These are phyloP conservation scores for Drosophila asahinai DNA, from an alignment of 1,140 invertebrate genomes.

Conservation along the genomic window DNA sequence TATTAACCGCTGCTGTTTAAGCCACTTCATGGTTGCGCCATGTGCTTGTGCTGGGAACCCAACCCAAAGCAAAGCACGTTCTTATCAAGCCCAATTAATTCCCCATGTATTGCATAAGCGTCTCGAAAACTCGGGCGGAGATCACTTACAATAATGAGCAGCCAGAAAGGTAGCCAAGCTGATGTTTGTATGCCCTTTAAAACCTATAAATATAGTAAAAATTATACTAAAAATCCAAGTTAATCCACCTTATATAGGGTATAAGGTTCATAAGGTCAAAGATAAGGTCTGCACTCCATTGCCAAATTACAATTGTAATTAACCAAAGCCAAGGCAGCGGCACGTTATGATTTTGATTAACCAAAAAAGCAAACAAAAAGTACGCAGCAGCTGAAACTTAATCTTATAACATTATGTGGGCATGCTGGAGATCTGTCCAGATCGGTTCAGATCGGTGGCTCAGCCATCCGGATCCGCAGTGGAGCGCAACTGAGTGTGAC, in stretches of 20 bases:
- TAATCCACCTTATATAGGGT: neutral
- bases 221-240: too few relatives aligned
- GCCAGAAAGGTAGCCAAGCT: neutral
- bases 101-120: slow-evolving; percentile 35
- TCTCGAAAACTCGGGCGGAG: neutral
- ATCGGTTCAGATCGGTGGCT: slow-evolving; percentile 8
- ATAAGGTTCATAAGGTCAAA: neutral
- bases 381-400: slow-evolving; percentile 8
- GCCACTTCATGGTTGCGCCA: slow-evolving; percentile 2
- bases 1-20: slow-evolving; percentile 10
- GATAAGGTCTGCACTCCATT: neutral
- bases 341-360: slow-evolving; percentile 29
- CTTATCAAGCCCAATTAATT: slow-evolving; percentile 37
- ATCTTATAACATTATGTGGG: slow-evolving; percentile 11
- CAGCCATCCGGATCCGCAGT: slow-evolving; percentile 22
- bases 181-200: neutral
- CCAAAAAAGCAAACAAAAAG: slow-evolving; percentile 9
- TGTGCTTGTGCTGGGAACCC: neutral
- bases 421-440: slow-evolving; percentile 13
- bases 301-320: slow-evolving; percentile 35
- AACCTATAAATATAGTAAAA: too few relatives aligned
- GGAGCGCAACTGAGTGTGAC: slow-evolving; percentile 44
- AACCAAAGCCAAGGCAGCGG: slow-evolving; percentile 21
- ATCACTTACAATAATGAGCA: neutral
- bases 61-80: slow-evolving; percentile 32